Conservation (phyloP, 1,140 invertebrate species). For the Protaetia brevitarsis region DNA sequence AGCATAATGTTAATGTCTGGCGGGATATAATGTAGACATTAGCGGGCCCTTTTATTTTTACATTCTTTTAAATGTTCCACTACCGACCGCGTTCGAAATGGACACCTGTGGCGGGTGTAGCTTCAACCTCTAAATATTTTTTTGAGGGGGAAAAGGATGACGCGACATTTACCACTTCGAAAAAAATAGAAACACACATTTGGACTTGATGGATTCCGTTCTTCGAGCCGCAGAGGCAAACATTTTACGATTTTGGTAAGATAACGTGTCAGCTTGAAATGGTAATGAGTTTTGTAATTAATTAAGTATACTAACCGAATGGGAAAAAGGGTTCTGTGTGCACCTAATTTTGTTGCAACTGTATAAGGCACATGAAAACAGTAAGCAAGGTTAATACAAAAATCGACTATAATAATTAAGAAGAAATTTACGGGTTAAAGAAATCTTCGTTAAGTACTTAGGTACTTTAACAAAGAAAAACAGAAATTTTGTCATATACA, state of each 20-base stretch:
- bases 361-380: no score
- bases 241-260: background rate
- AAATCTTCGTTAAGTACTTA: no score
- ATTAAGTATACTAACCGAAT: no score
- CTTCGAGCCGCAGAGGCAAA: background rate
- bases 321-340: no score
- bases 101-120: constrained; percentile 2
- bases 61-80: constrained; percentile 11
- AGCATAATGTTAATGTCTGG: constrained; percentile 6
- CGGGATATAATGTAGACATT: constrained; percentile 11
- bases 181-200: background rate
- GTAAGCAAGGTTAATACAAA: no score
- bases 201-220: background rate
- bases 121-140: background rate
- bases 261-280: background rate
- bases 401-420: no score
- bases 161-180: background rate
- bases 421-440: no score
- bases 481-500: no score
- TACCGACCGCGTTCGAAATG: constrained; percentile 1
- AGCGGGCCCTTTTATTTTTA: constrained; percentile 9
- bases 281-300: background rate
- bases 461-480: no score
- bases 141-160: constrained; percentile 1
- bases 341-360: no score